phyloP scores from a whole-genome alignment of 2,113 vertebrate genomes.

The Limanda limanda region DNA sequence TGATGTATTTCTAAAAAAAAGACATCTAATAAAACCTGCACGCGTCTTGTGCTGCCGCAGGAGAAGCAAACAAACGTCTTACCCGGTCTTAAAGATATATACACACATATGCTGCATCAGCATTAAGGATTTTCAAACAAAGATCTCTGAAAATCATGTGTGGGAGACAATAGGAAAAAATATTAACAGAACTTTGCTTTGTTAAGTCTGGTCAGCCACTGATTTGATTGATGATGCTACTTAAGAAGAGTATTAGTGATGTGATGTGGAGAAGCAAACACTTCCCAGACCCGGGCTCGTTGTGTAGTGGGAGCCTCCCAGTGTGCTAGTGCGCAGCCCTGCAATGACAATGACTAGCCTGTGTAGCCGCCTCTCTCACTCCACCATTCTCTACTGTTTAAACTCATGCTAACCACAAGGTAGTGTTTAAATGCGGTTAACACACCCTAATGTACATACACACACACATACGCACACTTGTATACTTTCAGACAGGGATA shows the following conservation, averaged over 20 bases:
- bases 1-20: too few species aligned
- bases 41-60: too few species aligned
- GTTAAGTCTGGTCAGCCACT: slow-evolving; percentile 20
- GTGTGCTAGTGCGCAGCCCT: slow-evolving; percentile 51
- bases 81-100: too few species aligned
- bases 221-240: slow-evolving; percentile 8
- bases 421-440: slow-evolving; percentile 70
- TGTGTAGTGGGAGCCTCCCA: slow-evolving; percentile 60
- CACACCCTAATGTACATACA: slow-evolving; percentile 63
- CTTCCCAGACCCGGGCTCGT: slow-evolving; percentile 42
- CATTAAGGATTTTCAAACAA: slow-evolving; percentile 1
- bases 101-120: too few species aligned
- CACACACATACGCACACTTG: slow-evolving; percentile 12
- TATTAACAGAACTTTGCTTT: slow-evolving; percentile 12
- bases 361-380: slow-evolving; percentile 66
- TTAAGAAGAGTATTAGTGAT: slow-evolving; percentile 13
- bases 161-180: neutral
- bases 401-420: slow-evolving; percentile 77
- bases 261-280: slow-evolving; percentile 21
- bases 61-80: too few species aligned
- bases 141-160: neutral
- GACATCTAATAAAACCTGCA: too few species aligned
- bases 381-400: slow-evolving; percentile 68
- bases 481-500: slow-evolving; percentile 38
- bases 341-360: slow-evolving; percentile 79